These are phyloP conservation scores for Haemorhous mexicanus DNA, from an alignment of 2,113 vertebrate genomes.

Conservation along the genomic window DNA sequence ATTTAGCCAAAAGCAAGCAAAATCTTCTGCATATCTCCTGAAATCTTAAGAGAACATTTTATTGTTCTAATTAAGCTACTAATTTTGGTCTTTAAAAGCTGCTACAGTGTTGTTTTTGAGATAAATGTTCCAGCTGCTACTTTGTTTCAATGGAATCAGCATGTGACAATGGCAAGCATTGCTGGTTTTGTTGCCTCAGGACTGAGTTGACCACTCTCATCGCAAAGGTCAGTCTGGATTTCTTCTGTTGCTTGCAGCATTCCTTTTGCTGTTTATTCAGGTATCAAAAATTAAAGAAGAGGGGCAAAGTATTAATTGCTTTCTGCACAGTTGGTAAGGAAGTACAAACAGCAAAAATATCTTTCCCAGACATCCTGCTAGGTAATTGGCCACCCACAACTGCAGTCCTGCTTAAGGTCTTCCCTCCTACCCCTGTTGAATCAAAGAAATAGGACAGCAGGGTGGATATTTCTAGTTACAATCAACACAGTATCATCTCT, in stretches of 20 bases:
- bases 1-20: not conserved
- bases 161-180: not conserved
- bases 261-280: not conserved
- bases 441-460: slow-evolving; percentile 1
- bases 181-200: not conserved
- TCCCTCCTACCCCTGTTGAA: not conserved
- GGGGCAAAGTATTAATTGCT: not conserved
- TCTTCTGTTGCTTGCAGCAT: not conserved
- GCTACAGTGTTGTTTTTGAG: not conserved
- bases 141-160: not conserved
- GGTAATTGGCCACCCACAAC: not conserved
- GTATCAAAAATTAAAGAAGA: not conserved
- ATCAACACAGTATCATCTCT: not conserved
- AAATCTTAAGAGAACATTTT: not conserved
- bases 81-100: not conserved
- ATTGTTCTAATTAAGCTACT: not conserved
- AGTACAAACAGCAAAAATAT: not conserved
- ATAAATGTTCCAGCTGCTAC: not conserved
- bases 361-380: not conserved
- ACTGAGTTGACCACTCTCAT: not conserved
- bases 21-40: not conserved
- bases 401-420: not conserved
- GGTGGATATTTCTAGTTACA: not conserved
- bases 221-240: not conserved
- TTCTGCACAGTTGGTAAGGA: not conserved